phyloP scores from a whole-genome alignment of 2,888 invertebrate genomes.

The Microctonus aethiopoides region DNA sequence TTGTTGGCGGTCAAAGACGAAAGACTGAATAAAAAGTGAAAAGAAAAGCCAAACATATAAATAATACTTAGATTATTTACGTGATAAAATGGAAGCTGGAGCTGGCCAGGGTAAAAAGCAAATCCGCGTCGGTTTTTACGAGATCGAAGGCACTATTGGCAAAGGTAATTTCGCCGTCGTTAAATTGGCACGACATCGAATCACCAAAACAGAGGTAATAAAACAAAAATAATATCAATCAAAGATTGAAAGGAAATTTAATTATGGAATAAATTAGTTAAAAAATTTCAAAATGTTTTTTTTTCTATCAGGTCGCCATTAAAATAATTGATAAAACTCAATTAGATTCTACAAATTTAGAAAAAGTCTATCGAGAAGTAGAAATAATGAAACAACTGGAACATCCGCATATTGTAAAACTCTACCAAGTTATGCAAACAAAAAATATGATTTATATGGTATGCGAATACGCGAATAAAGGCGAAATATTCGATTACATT shows the following conservation, averaged over 20 bases:
- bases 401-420: constrained; percentile 97
- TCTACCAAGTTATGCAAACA: constrained; percentile 99
- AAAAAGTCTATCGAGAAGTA: constrained; percentile 96
- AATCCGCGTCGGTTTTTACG: constrained; percentile 95
- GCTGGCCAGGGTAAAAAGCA: constrained; percentile 67
- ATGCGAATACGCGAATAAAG: constrained; percentile 96
- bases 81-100: constrained; percentile 56
- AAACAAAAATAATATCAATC: constrained; percentile 10
- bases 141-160: constrained; percentile 97
- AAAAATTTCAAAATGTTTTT: background rate
- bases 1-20: background rate
- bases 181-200: constrained; percentile 95
- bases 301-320: constrained; percentile 83
- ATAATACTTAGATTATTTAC: constrained; percentile 22
- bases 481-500: constrained; percentile 97
- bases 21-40: constrained; percentile 16
- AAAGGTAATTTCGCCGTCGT: constrained; percentile 99
- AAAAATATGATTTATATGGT: constrained; percentile 97
- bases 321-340: constrained; percentile 96
- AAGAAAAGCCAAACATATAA: background rate
- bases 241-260: background rate
- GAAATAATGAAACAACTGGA: constrained; percentile 96
- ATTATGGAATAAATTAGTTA: constrained; percentile 22
- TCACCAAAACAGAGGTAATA: constrained; percentile 98
- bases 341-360: constrained; percentile 88